phyloP scores from a whole-genome alignment of 2,888 invertebrate genomes.

The Drosophila diplacantha region DNA sequence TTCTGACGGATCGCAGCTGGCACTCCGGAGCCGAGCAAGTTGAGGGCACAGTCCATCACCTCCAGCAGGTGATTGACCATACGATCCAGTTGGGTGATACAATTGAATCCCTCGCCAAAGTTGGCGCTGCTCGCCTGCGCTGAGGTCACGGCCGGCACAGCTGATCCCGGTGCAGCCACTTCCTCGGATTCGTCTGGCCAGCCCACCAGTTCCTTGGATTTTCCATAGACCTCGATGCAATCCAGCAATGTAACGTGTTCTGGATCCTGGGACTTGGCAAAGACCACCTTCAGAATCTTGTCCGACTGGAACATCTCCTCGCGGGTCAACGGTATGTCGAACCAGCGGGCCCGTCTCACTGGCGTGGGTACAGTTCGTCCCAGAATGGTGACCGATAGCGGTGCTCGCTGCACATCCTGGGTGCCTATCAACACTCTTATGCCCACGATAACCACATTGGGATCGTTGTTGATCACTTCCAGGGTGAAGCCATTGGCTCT shows the following conservation, averaged over 20 bases:
- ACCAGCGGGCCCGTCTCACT: constrained; percentile 91
- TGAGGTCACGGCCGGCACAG: constrained; percentile 73
- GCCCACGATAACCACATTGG: constrained; percentile 93
- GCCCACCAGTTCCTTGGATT: constrained; percentile 95
- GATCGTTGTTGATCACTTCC: constrained; percentile 92
- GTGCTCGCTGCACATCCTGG: constrained; percentile 76
- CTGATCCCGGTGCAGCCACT: constrained; percentile 58
- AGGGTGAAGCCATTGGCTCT: constrained; percentile 93
- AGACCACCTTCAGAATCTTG: constrained; percentile 89
- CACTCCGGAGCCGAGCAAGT: constrained; percentile 78
- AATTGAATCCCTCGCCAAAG: constrained; percentile 69
- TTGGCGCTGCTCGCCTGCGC: constrained; percentile 43
- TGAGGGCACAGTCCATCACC: constrained; percentile 86
- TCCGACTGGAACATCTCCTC: constrained; percentile 96
- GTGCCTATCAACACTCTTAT: constrained; percentile 89
- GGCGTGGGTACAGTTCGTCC: constrained; percentile 86
- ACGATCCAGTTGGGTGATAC: constrained; percentile 79
- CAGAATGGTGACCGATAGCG: constrained; percentile 71
- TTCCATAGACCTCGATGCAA: constrained; percentile 95
- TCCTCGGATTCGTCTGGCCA: constrained; percentile 98
- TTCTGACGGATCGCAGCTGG: constrained; percentile 79
- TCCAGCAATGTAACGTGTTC: constrained; percentile 95
- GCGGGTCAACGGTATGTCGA: constrained; percentile 94
- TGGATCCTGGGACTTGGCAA: constrained; percentile 91
- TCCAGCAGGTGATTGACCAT: constrained; percentile 84